These are phyloP conservation scores for Marmota monax DNA, from an alignment of 2,113 vertebrate species.

Conservation along the genomic window DNA sequence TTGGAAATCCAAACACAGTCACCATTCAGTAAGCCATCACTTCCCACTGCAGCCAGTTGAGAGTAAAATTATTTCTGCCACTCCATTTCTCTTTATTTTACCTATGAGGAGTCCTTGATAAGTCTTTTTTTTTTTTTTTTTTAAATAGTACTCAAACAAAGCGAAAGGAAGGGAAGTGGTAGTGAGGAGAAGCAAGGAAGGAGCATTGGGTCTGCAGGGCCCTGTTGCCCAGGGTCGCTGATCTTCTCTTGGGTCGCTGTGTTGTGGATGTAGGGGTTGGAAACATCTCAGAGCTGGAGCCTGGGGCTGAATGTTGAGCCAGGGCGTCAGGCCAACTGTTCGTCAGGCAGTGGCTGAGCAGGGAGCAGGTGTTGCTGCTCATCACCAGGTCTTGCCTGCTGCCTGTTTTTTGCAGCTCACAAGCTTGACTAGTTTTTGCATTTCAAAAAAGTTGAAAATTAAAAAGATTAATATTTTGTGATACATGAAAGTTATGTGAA, in stretches of 20 bases:
- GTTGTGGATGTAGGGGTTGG: background rate
- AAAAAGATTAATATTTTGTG: background rate
- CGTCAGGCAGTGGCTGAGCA: background rate
- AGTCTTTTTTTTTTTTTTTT: too few relatives aligned
- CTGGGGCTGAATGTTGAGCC: too few relatives aligned
- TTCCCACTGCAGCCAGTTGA: background rate
- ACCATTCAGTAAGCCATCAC: background rate
- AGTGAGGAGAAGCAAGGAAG: background rate
- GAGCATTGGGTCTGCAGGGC: background rate
- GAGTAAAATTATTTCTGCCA: background rate
- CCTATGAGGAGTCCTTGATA: background rate
- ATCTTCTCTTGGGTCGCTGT: rapidly evolving
- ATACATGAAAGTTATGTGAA: too few relatives aligned
- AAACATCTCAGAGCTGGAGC: background rate
- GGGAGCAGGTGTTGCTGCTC: background rate
- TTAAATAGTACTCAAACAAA: background rate
- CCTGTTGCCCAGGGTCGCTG: rapidly evolving
- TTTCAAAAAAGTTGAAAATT: background rate
- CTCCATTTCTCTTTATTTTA: background rate
- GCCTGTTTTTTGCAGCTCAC: background rate
- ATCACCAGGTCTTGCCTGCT: background rate
- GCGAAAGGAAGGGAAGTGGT: background rate
- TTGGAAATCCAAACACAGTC: background rate
- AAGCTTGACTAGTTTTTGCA: background rate
- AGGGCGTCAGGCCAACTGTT: background rate